Evolutionary conservation across 2,797 vertebrate species (phyloP).

Genomic region (Schizopygopsis pylzovi): DNA sequence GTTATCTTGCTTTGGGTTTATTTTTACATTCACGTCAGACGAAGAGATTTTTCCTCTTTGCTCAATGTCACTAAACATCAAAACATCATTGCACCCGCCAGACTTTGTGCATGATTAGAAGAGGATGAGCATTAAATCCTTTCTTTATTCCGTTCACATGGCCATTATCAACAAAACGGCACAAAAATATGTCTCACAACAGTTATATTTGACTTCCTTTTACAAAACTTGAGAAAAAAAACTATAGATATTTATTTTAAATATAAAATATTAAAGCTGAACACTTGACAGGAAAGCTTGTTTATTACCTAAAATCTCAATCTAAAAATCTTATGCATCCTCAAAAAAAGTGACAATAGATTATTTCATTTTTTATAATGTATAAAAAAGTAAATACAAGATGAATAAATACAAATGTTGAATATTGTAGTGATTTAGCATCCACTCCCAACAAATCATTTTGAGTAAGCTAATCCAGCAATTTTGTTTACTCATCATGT

Average conservation of each 20-base stretch:
- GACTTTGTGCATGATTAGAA: slow-evolving; percentile 15
- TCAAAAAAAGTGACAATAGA: not conserved
- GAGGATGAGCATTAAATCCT: slow-evolving; percentile 46
- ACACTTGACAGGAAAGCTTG: slow-evolving; percentile 18
- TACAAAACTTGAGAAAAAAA: slow-evolving; percentile 6
- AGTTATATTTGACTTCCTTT: not conserved
- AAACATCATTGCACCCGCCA: not conserved
- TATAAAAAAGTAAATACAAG: slow-evolving; percentile 10
- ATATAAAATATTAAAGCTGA: slow-evolving; percentile 51
- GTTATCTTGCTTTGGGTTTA: slow-evolving; percentile 1
- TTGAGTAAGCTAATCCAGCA: slow-evolving; percentile 12
- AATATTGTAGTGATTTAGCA: slow-evolving; percentile 36
- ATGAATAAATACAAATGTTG: slow-evolving; percentile 55
- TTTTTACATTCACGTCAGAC: not conserved
- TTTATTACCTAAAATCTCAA: slow-evolving; percentile 19
- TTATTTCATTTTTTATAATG: not conserved
- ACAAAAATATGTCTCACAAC: not conserved
- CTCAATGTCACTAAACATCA: slow-evolving; percentile 14
- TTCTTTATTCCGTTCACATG: slow-evolving; percentile 68
- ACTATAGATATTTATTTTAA: slow-evolving; percentile 45
- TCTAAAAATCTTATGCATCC: not conserved
- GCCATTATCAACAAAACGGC: slow-evolving; percentile 50
- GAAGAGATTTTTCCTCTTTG: slow-evolving; percentile 1
- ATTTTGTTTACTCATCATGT: not conserved
- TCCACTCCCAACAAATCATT: slow-evolving; percentile 40